These are phyloP conservation scores for Trichonephila inaurata DNA, from an alignment of 1,140 invertebrate genomes.

Conservation along the genomic window DNA sequence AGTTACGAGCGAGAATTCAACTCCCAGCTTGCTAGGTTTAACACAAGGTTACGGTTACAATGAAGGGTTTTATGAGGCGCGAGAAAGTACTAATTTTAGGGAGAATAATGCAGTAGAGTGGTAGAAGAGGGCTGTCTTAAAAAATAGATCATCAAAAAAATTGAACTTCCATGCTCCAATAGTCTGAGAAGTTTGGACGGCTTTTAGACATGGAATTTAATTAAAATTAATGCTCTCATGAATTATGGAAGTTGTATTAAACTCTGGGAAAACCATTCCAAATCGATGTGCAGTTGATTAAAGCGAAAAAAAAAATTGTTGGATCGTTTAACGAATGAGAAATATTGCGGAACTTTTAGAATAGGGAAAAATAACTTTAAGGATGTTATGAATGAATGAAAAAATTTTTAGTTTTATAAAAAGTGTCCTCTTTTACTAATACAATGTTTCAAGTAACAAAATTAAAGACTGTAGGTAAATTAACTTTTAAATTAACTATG, in stretches of 20 bases:
- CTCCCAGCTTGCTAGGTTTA: constrained; percentile 7
- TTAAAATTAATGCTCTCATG: constrained; percentile 29
- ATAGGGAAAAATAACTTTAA: background rate
- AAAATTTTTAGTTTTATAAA: too few species aligned
- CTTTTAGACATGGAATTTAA: constrained; percentile 33
- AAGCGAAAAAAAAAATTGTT: background rate
- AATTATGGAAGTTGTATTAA: constrained; percentile 30
- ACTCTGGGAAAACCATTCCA: background rate
- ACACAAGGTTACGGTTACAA: constrained; percentile 46
- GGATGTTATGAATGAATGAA: too few species aligned
- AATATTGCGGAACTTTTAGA: background rate
- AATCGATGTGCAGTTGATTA: constrained; percentile 1
- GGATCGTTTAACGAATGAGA: background rate
- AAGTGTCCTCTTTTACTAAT: too few species aligned
- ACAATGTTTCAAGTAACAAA: too few species aligned
- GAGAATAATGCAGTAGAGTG: background rate
- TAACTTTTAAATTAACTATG: too few species aligned
- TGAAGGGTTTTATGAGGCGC: constrained; percentile 51
- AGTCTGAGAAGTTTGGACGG: background rate
- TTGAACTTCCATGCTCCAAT: background rate
- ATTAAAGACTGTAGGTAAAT: too few species aligned
- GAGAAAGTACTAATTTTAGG: constrained; percentile 51
- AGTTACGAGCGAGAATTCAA: constrained; percentile 49
- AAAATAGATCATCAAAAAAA: background rate
- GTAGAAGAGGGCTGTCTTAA: background rate